Evolutionary conservation across 2,113 vertebrate genomes (phyloP), one percentile per base, ranked within the genome.

Genomic region (Ifrita kowaldi): DNA sequence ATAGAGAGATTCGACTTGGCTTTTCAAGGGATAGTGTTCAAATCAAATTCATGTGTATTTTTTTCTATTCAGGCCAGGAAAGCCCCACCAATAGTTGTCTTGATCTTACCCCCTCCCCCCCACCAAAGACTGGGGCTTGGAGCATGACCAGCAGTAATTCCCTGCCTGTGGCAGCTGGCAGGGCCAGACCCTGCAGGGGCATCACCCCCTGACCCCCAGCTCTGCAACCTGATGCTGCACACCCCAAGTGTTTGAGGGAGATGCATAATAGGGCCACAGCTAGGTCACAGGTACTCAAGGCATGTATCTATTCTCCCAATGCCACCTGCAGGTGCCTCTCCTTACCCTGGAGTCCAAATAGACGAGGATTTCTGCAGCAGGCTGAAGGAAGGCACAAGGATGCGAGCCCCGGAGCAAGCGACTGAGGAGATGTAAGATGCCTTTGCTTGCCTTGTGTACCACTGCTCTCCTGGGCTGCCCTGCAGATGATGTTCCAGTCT

Each of bases 321-420:
- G 41, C 75, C n/a, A 1, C 60, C 26, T 56, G 27, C 94, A 99
- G 99, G 99, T 32, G 99, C 99, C 1, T 99, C 99, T 52, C 99
- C 99, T 1, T 99, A 99, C 87, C 99, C 99, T 0, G 99, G 99
- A 19, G 97, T 99, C 57, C 98, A 99, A 62, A 99, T 99, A 81
- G 99, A 99, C 1, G 99, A 99, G 84, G 99, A 99, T 76, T 99
- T 99, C 98, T 99, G 99, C 97, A 98, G 98, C 92, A 98, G 98
- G 70, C 98, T 99, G 71, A 99, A 99, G 84, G 98, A 96, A 19
- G 99, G 99, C 89, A 99, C 99, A 52, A 98, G 99, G 85, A 99
- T 99, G 99, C 91, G 98, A 91, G 98, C 98, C 1, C 99, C 99
- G 0, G 98, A 99, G 57, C 98, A 98, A 86, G 98, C 99, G 4